Base-by-base conservation (phyloP, 2,113 vertebrate genomes). In the Brachypteracias leptosomus region DNA sequence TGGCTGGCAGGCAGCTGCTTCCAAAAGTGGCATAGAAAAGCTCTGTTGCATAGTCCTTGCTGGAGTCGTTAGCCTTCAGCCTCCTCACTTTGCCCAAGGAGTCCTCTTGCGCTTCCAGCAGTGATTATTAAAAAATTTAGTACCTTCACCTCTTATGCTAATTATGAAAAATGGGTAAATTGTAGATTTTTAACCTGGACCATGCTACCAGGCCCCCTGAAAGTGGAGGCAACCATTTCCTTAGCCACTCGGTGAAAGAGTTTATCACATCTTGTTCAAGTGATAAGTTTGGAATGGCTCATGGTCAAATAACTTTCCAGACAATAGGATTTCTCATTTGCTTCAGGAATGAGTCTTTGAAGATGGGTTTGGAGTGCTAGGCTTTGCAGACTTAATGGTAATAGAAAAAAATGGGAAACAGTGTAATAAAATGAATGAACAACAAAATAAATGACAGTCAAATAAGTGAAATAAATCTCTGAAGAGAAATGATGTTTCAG, bases 381-480 rank as follows among this genome's bases (percentile, higher is more conserved):
- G 78, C 47, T 93, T 79, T 91, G 52, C 44, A 93, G 84, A 75
- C 33, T 70, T 95, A 76, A 63, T 31, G 47, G 29, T 31, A 92
- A 51, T 24, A 73, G 63, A 44, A 68, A 70, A 67, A 57, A 52
- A 20, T 26, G 46, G 47, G 65, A 78, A 91, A 81, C 38, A 51
- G 33, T 38, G 55, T 63, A 81, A 92, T 89, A 84, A 91, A 92
- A 58, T 54, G 72, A 95, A 77, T 14, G 59, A 90, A 87, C 51
- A 86, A 71, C 47, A 84, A 84, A 90, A 80, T 78, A 93, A 90
- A 91, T 47, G 78, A 62, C 58, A 91, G 54, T 31, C 24, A 96
- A 95, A 88, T 62, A 92, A 80, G 29, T 71, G 77, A 93, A 85
- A 95, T 92, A 90, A 94, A 94, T 92, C 79, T 90, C 79, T 0